Conservation (phyloP, 2,113 vertebrate genomes). For the Calidris pugnax region DNA sequence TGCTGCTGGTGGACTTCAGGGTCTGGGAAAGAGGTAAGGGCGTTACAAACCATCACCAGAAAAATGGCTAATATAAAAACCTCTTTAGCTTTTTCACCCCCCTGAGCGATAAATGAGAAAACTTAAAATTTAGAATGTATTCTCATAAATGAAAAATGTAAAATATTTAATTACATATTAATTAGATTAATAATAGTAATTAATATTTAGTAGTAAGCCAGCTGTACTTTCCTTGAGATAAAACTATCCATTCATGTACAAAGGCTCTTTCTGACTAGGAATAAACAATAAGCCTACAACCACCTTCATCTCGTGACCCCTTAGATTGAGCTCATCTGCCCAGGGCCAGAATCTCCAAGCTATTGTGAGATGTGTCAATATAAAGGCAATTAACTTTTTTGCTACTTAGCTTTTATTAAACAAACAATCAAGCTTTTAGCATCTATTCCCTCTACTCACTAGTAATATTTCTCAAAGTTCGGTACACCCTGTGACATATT, state of each 20-base stretch:
- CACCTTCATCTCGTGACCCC: neutral
- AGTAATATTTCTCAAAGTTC: neutral
- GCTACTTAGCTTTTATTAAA: neutral
- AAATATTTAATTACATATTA: neutral
- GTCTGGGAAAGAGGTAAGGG: slow-evolving; percentile 3
- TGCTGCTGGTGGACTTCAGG: neutral
- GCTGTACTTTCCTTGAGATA: neutral
- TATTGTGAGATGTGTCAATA: neutral
- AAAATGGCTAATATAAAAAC: neutral
- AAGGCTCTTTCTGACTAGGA: neutral
- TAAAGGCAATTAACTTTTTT: neutral
- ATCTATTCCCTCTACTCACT: neutral
- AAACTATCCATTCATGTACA: neutral
- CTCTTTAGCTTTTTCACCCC: neutral
- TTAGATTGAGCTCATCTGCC: neutral
- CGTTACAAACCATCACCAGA: neutral
- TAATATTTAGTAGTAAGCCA: neutral
- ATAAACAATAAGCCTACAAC: neutral
- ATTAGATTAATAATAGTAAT: neutral
- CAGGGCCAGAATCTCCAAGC: neutral
- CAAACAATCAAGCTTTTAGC: neutral
- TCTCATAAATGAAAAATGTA: neutral
- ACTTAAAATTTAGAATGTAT: accelerated
- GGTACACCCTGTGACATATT: accelerated
- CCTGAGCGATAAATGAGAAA: accelerated